Conservation (phyloP, 92 coral and sea anemone species). For the Ricordea florida region DNA sequence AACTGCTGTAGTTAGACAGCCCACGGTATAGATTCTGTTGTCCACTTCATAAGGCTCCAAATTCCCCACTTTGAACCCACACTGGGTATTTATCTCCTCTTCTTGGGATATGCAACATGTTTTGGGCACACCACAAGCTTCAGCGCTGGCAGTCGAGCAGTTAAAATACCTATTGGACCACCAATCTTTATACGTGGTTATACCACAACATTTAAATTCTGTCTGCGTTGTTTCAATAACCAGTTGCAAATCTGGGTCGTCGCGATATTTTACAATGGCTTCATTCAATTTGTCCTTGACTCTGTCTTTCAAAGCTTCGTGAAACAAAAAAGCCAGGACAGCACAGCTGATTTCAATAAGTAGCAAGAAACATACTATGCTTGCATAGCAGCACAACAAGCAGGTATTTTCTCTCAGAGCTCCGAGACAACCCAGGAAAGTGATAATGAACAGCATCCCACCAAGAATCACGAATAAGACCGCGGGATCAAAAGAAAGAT, state of each 20-base stretch:
- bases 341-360: slow-evolving; percentile 47
- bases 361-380: slow-evolving; percentile 28
- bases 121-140: slow-evolving; percentile 74
- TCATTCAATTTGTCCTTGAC: slow-evolving; percentile 23
- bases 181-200: slow-evolving; percentile 59
- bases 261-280: slow-evolving; percentile 48
- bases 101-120: slow-evolving; percentile 60
- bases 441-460: slow-evolving; percentile 49
- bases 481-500: slow-evolving; percentile 63
- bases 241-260: slow-evolving; percentile 52
- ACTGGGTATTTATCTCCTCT: slow-evolving; percentile 56
- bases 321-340: slow-evolving; percentile 47
- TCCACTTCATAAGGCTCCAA: background rate
- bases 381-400: slow-evolving; percentile 47
- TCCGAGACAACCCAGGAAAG: slow-evolving; percentile 74
- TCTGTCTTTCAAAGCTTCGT: slow-evolving; percentile 35
- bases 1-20: slow-evolving; percentile 51
- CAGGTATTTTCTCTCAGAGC: slow-evolving; percentile 72
- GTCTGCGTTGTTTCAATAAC: slow-evolving; percentile 67
- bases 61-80: slow-evolving; percentile 62
- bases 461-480: slow-evolving; percentile 62
- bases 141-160: slow-evolving; percentile 48
- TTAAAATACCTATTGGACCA: slow-evolving; percentile 56
- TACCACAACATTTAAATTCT: slow-evolving; percentile 69
- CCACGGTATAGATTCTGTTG: slow-evolving; percentile 44